These are phyloP conservation scores for Antitype chi DNA, from an alignment of 2,888 invertebrate species.

Conservation along the genomic window DNA sequence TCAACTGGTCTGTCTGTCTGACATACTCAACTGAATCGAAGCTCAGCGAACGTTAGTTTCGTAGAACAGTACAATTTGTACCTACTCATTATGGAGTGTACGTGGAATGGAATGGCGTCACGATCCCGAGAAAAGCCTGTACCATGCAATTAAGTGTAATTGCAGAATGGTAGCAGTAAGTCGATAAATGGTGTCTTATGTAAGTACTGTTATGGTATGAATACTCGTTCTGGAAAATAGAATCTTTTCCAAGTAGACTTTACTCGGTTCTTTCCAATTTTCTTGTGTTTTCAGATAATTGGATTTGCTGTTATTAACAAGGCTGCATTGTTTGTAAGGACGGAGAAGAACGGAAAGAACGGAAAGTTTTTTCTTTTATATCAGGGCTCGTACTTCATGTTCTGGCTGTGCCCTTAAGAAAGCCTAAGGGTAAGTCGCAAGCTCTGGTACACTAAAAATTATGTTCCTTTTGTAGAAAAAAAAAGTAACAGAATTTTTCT, in stretches of 20 bases:
- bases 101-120: slow-evolving; percentile 36
- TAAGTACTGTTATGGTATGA: neutral
- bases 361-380: neutral
- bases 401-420: no score
- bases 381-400: neutral
- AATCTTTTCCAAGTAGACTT: neutral
- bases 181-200: slow-evolving; percentile 8
- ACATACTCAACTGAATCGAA: slow-evolving; percentile 3
- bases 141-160: slow-evolving; percentile 44
- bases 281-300: neutral
- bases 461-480: neutral
- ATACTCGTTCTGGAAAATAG: slow-evolving; percentile 13
- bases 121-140: slow-evolving; percentile 27
- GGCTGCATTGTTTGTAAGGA: neutral
- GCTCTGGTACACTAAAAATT: neutral
- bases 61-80: slow-evolving; percentile 36
- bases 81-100: slow-evolving; percentile 33
- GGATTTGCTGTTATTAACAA: neutral
- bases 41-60: slow-evolving; percentile 18
- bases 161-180: slow-evolving; percentile 21
- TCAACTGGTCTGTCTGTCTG: neutral
- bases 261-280: neutral
- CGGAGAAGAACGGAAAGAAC: neutral
- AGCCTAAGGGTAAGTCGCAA: no score
- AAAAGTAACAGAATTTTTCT: no score